Conservation (phyloP, 2,888 invertebrate genomes). For the Macropis europaea region DNA sequence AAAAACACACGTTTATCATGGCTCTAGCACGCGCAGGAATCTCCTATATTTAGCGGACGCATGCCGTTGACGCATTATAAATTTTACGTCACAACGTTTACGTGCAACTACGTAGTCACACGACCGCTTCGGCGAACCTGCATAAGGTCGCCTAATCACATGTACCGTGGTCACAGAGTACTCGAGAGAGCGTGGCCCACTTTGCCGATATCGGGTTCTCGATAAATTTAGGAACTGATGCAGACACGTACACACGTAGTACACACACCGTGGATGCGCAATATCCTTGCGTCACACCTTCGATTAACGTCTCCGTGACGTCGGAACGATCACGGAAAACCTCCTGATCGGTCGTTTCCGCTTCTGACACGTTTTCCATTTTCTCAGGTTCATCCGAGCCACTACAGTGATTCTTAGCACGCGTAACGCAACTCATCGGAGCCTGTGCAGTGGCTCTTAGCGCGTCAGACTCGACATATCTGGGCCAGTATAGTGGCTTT, state of each 20-base stretch:
- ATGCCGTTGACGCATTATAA: slow-evolving; percentile 13
- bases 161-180: not conserved
- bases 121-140: slow-evolving; percentile 8
- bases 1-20: slow-evolving; percentile 1
- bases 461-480: too few relatives aligned
- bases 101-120: not conserved
- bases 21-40: slow-evolving; percentile 1
- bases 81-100: slow-evolving; percentile 18
- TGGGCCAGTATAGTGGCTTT: too few relatives aligned
- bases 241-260: not conserved
- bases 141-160: slow-evolving; percentile 26
- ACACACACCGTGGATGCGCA: not conserved
- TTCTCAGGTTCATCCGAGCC: too few relatives aligned
- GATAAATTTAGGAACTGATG: slow-evolving; percentile 26
- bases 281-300: not conserved
- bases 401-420: too few relatives aligned
- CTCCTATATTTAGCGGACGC: slow-evolving; percentile 20
- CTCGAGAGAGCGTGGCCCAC: slow-evolving; percentile 18
- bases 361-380: too few relatives aligned
- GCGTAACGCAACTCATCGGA: too few relatives aligned
- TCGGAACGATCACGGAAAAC: not conserved
- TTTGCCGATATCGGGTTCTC: slow-evolving; percentile 9
- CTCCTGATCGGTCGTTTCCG: too few relatives aligned
- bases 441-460: too few relatives aligned
- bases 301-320: not conserved